These are phyloP conservation scores for Dolichallabes microphthalmus DNA, from an alignment of 2,113 vertebrate genomes.

Conservation along the genomic window DNA sequence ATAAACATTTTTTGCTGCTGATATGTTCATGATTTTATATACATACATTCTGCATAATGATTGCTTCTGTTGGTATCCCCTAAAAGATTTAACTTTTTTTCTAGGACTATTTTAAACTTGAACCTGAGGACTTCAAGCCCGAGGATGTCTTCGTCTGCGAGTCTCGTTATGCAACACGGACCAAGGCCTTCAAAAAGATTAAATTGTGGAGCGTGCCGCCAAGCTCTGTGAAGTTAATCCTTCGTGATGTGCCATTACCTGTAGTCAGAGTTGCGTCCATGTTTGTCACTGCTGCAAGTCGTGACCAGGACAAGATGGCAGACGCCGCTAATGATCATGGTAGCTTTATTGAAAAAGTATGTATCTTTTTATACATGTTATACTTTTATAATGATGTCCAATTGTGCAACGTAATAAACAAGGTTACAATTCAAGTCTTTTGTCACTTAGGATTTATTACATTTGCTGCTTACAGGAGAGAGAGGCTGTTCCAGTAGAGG, in stretches of 20 bases:
- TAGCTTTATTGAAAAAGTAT: conserved; percentile 74
- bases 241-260: conserved; percentile 85
- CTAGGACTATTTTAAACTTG: conserved; percentile 96
- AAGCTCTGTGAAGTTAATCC: conserved; percentile 81
- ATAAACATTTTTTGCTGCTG: background rate
- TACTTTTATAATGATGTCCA: too few species aligned
- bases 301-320: conserved; percentile 80
- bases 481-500: conserved; percentile 90
- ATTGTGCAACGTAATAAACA: too few species aligned
- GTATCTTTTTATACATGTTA: background rate
- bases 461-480: conserved; percentile 74
- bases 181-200: conserved; percentile 96
- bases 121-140: conserved; percentile 85
- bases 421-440: background rate
- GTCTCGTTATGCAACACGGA: conserved; percentile 89
- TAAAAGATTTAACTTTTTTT: background rate
- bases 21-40: background rate
- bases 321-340: conserved; percentile 71
- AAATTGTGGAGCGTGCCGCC: conserved; percentile 92
- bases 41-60: background rate
- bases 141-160: conserved; percentile 95
- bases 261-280: conserved; percentile 94
- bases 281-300: conserved; percentile 84
- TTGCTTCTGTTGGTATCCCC: background rate
- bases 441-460: background rate